A percentile compares a stretch with the other conserved stretches of the same genome.
Conservation (phyloP, 2,113 vertebrate species). For the Colossoma macropomum region DNA sequence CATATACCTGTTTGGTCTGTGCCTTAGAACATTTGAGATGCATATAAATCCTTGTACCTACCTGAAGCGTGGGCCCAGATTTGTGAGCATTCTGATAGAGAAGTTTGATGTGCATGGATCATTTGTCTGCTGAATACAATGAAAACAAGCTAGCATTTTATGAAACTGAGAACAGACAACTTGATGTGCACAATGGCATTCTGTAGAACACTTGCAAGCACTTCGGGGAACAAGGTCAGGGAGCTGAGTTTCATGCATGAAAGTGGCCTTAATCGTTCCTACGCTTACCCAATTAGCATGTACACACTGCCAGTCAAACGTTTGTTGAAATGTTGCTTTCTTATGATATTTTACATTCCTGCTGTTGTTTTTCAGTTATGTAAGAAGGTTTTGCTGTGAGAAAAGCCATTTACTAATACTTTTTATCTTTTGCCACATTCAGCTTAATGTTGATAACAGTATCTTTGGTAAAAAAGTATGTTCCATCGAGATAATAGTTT, state of each 20-base stretch:
- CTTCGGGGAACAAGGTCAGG: background rate
- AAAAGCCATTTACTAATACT: too few species aligned
- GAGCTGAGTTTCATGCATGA: background rate
- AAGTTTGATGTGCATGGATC: background rate
- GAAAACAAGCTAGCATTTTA: background rate
- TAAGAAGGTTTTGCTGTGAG: too few species aligned
- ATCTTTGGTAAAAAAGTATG: too few species aligned
- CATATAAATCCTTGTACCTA: background rate
- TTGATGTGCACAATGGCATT: background rate
- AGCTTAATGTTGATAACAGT: too few species aligned
- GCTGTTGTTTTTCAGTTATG: too few species aligned
- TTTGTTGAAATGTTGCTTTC: too few species aligned
- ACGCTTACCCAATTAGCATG: background rate
- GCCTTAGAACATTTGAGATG: background rate
- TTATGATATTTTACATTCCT: too few species aligned
- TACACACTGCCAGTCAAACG: too few species aligned
- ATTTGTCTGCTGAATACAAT: background rate
- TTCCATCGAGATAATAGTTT: too few species aligned
- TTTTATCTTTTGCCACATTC: too few species aligned
- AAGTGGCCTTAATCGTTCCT: background rate
- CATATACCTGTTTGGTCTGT: background rate
- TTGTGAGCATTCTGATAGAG: background rate
- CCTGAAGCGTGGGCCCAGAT: background rate
- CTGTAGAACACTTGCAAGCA: background rate
- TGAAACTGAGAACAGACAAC: background rate